Conservation (phyloP, 2,797 vertebrate species). For the Carapus acus region DNA sequence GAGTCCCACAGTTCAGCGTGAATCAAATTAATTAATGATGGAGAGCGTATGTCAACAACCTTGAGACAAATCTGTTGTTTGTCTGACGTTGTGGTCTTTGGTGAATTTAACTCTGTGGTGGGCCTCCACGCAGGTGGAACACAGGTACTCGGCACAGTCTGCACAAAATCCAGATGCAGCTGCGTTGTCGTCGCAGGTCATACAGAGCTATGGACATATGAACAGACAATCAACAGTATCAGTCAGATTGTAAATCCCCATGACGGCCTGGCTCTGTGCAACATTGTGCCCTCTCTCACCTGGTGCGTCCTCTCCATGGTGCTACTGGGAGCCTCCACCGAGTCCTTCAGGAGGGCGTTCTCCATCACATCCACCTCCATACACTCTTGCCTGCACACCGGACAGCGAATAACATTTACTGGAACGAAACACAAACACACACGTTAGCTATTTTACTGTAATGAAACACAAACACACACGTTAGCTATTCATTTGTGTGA, state of each 20-base stretch:
- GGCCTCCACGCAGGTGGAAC: slow-evolving; percentile 90
- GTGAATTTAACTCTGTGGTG: slow-evolving; percentile 96
- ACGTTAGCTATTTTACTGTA: slow-evolving; percentile 73
- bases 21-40: no score
- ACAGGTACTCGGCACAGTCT: slow-evolving; percentile 92
- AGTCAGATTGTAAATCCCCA: background rate
- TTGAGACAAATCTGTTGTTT: slow-evolving; percentile 83
- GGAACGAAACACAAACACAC: slow-evolving; percentile 17
- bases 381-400: slow-evolving; percentile 87
- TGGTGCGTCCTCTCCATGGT: slow-evolving; percentile 85
- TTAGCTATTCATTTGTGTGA: no score
- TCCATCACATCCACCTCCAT: slow-evolving; percentile 87
- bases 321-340: slow-evolving; percentile 86
- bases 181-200: slow-evolving; percentile 91
- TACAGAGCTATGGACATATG: slow-evolving; percentile 75
- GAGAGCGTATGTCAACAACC: slow-evolving; percentile 75
- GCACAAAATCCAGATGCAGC: slow-evolving; percentile 91
- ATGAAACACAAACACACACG: slow-evolving; percentile 10
- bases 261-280: slow-evolving; percentile 9
- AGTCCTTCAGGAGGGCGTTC: slow-evolving; percentile 88
- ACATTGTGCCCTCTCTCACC: slow-evolving; percentile 71
- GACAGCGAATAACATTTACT: slow-evolving; percentile 89
- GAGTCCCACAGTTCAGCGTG: no score
- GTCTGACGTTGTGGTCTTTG: slow-evolving; percentile 88
- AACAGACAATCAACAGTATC: background rate